Conservation (phyloP, 2,888 invertebrate genomes). For the Lasioglossum zephyrum region DNA sequence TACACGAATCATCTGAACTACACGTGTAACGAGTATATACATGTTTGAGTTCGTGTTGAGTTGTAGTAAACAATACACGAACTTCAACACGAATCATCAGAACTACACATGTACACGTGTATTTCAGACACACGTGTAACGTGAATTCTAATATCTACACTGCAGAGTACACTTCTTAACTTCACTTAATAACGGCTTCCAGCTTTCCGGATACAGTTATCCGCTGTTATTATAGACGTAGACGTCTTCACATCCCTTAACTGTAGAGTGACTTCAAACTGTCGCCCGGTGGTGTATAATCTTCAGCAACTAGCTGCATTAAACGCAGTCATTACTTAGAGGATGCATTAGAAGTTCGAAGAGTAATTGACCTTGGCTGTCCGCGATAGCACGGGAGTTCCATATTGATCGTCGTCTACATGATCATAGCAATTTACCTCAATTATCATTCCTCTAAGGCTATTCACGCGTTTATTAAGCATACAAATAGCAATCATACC, state of each 20-base stretch:
- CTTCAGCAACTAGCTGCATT: not conserved
- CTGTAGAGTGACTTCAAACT: not conserved
- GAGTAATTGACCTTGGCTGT: not conserved
- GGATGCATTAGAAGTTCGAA: not conserved
- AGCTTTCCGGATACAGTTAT: not conserved
- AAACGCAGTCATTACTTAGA: slow-evolving; percentile 5
- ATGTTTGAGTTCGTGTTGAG: too few relatives aligned
- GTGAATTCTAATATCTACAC: not conserved
- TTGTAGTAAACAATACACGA: too few relatives aligned
- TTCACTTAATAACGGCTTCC: not conserved
- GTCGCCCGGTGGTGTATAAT: not conserved
- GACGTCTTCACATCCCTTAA: not conserved
- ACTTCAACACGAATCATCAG: too few relatives aligned
- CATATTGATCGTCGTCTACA: not conserved
- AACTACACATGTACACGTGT: too few relatives aligned
- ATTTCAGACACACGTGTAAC: too few relatives aligned
- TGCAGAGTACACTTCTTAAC: not conserved
- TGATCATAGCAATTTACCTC: not conserved
- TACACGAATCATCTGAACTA: too few relatives aligned
- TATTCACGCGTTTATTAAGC: not conserved
- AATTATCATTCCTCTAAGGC: not conserved
- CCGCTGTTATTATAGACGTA: not conserved
- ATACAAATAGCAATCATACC: not conserved
- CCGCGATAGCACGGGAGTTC: not conserved
- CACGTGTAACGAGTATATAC: too few relatives aligned